Conservation (phyloP, 2,888 invertebrate genomes). For the Volucella inflata region DNA sequence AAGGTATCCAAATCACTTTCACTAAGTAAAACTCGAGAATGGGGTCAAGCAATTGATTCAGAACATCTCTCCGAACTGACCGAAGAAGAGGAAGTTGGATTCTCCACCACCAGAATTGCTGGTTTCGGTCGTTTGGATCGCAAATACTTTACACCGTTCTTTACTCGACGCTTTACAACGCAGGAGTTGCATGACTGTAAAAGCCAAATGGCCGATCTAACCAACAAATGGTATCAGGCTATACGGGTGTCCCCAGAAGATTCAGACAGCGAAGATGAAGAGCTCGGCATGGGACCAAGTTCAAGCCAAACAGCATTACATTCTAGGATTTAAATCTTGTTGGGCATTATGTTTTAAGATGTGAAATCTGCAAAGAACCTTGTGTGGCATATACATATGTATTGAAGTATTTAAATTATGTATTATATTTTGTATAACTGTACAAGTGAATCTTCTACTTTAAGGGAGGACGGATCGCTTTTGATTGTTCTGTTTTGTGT, state of each 20-base stretch:
- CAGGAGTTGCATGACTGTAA: conserved; percentile 98
- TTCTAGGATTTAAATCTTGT: conserved; percentile 41
- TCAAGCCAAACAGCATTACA: conserved; percentile 77
- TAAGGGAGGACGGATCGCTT: conserved; percentile 50
- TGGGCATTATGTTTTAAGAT: background rate
- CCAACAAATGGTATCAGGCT: conserved; percentile 98
- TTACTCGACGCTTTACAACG: conserved; percentile 97
- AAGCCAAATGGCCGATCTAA: conserved; percentile 97
- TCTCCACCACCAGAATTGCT: conserved; percentile 90
- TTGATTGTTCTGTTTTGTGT: conserved; percentile 66
- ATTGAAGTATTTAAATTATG: conserved; percentile 61
- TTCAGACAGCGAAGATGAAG: conserved; percentile 90
- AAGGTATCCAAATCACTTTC: conserved; percentile 92
- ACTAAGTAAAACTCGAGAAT: conserved; percentile 98
- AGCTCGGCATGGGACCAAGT: conserved; percentile 81
- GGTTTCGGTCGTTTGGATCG: conserved; percentile 96
- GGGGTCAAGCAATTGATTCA: conserved; percentile 97
- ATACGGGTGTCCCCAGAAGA: conserved; percentile 94
- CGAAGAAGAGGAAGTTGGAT: conserved; percentile 94
- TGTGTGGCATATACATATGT: conserved; percentile 42
- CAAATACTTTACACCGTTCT: conserved; percentile 97
- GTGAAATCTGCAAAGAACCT: background rate
- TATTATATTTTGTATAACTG: conserved; percentile 43
- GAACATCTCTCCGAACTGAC: conserved; percentile 96
- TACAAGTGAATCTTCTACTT: conserved; percentile 44